Conservation (phyloP, 2,797 vertebrate species). For the Mormyrops boulengeri region DNA sequence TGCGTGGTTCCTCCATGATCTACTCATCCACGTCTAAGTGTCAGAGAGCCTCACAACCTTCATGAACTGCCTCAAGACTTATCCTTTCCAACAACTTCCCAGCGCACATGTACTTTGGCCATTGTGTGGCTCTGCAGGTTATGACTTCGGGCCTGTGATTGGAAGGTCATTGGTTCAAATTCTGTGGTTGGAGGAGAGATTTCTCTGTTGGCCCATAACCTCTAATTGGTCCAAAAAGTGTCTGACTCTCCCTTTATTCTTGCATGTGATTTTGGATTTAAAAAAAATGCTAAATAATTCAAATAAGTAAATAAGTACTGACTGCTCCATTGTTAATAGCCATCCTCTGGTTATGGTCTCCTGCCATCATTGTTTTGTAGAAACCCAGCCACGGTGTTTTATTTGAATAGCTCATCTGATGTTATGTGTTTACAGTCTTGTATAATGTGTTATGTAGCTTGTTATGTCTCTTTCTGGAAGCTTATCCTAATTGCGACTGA, state of each 20-base stretch:
- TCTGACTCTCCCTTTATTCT: not conserved
- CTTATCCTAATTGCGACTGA: not conserved
- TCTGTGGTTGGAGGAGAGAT: not conserved
- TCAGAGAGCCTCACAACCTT: not conserved
- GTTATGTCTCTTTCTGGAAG: not conserved
- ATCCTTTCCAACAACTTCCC: not conserved
- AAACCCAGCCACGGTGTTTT: not conserved
- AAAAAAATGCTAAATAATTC: not conserved
- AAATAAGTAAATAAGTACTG: not conserved
- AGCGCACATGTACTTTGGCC: not conserved
- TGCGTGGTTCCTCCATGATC: not conserved
- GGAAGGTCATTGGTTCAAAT: not conserved
- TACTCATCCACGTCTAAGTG: not conserved
- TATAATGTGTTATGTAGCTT: not conserved
- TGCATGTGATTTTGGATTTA: not conserved
- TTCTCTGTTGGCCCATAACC: not conserved
- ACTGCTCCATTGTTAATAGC: not conserved
- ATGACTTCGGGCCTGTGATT: not conserved
- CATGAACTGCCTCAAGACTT: not conserved
- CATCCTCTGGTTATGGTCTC: not conserved
- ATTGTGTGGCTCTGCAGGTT: not conserved
- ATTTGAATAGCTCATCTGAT: not conserved
- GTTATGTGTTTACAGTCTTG: not conserved
- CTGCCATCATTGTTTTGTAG: not conserved
- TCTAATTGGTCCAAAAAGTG: not conserved